These are phyloP conservation scores for Prosapia bicincta DNA, from an alignment of 2,888 invertebrate species.

Conservation along the genomic window DNA sequence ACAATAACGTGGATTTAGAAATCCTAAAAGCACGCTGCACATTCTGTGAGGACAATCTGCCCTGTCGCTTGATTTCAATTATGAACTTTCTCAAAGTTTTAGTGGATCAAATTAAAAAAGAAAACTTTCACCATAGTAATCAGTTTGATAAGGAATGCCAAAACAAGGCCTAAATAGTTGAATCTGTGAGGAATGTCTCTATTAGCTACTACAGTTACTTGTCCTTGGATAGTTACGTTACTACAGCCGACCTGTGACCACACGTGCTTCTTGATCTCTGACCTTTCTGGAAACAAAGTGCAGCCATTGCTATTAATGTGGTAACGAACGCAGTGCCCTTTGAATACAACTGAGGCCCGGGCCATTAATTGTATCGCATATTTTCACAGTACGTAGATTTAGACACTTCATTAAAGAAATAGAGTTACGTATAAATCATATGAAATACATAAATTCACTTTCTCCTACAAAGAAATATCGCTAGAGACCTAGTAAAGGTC, in stretches of 20 bases:
- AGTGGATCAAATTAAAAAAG: neutral
- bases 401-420: no score
- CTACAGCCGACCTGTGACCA: neutral
- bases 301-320: no score
- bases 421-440: no score
- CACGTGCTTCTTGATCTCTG: neutral
- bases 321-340: no score
- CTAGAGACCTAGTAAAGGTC: no score
- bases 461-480: no score
- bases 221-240: neutral
- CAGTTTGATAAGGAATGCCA: neutral
- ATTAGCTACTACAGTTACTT: neutral
- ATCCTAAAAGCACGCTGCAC: neutral
- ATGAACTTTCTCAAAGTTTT: neutral
- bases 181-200: neutral
- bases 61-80: neutral
- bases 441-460: no score
- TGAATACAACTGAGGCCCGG: no score
- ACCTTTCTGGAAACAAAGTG: neutral
- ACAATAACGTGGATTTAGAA: neutral
- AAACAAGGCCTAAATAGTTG: neutral
- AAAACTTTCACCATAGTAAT: neutral
- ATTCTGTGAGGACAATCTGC: neutral
- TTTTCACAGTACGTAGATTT: no score
- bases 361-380: no score